Conservation (phyloP, 1,140 invertebrate genomes). For the Calliopsis andreniformis region DNA sequence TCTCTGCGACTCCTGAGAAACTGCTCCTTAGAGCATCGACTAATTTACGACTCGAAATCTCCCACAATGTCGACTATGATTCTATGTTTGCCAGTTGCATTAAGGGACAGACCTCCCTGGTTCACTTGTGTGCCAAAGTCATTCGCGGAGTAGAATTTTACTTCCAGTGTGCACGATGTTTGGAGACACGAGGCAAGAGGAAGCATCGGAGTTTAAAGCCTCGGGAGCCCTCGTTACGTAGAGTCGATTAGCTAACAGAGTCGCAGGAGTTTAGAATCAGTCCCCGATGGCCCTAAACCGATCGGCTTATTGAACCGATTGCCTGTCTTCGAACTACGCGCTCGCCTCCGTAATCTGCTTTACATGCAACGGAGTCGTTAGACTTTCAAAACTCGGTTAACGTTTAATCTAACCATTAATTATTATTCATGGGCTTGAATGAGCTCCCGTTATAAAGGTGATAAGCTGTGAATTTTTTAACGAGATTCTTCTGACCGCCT, state of each 20-base stretch:
- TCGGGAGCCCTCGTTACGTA: neutral
- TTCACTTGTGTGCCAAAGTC: too few relatives aligned
- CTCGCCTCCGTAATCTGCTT: constrained; percentile 19
- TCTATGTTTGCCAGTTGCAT: too few relatives aligned
- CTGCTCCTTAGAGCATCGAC: too few relatives aligned
- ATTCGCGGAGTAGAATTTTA: too few relatives aligned
- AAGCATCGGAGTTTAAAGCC: neutral
- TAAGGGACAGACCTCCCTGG: too few relatives aligned
- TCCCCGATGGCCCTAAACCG: neutral
- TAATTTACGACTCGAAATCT: too few relatives aligned
- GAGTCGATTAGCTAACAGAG: constrained; percentile 11
- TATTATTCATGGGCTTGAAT: constrained; percentile 34
- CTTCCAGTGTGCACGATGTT: neutral
- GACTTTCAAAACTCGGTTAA: neutral
- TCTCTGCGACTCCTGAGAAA: too few relatives aligned
- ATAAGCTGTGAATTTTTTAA: constrained; percentile 31
- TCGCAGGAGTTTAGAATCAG: neutral
- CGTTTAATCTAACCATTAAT: constrained; percentile 24
- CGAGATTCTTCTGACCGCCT: neutral
- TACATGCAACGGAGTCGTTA: neutral
- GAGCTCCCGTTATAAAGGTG: constrained; percentile 14
- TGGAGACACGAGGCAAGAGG: neutral
- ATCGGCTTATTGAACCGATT: constrained; percentile 42
- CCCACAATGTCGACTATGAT: too few relatives aligned
- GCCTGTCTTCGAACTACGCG: neutral